A percentile compares a stretch with the other conserved stretches of the same genome.
These are phyloP conservation scores for Onychostruthus taczanowskii DNA, from an alignment of 2,113 vertebrate genomes.

Conservation along the genomic window DNA sequence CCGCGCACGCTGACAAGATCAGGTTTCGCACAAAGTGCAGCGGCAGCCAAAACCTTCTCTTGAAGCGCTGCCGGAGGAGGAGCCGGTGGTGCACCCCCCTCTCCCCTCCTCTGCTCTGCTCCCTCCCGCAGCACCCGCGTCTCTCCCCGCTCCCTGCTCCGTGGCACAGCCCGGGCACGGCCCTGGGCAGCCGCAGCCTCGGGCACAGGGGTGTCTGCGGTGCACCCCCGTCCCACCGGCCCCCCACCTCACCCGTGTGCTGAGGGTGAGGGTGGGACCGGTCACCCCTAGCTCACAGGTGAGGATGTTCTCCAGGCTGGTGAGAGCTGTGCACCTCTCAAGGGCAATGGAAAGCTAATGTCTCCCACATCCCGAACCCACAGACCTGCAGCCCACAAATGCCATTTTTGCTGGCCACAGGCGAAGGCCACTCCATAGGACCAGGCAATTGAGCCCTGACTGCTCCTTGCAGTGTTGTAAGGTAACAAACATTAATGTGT, in stretches of 20 bases:
- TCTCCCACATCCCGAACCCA: background rate
- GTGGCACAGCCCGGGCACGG: rapidly evolving
- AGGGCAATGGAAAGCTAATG: background rate
- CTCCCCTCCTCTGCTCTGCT: too few relatives aligned
- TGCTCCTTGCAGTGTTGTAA: too few relatives aligned
- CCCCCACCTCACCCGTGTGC: rapidly evolving
- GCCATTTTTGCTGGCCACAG: background rate
- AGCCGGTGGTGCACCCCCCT: background rate
- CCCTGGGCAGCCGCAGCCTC: rapidly evolving
- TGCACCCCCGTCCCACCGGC: rapidly evolving
- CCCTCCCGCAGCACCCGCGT: background rate
- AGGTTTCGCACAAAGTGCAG: constrained; percentile 18
- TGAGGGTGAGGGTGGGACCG: background rate
- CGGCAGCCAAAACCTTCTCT: constrained; percentile 27
- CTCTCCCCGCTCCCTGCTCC: rapidly evolving
- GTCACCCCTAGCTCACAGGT: background rate
- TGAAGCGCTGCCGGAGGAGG: background rate
- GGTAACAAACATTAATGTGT: rapidly evolving
- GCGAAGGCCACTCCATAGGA: background rate
- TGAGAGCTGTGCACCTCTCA: background rate
- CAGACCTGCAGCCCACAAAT: background rate
- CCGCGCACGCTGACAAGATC: constrained; percentile 17
- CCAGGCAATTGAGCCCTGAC: rapidly evolving
- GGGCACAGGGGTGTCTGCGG: background rate
- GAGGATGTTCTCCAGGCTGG: background rate